Percentiles rank a stretch among this genome's conserved stretches.
These are phyloP conservation scores for Megaceryle torquata DNA, from an alignment of 2,113 vertebrate genomes.

Conservation along the genomic window DNA sequence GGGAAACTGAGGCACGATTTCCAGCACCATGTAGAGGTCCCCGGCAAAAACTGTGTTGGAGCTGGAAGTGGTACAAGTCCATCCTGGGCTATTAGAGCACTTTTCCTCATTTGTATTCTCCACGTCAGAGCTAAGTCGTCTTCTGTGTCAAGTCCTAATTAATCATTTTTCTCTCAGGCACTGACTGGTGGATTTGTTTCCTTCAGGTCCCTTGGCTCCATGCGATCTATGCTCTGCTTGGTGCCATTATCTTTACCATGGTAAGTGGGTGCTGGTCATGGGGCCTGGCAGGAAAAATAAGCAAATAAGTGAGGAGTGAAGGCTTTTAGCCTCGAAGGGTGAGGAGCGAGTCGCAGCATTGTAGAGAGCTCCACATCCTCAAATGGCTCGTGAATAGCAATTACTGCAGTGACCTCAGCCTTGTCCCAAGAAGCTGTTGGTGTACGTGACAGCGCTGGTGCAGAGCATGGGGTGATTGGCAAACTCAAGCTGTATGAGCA, in stretches of 20 bases:
- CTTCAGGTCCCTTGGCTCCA: conserved; percentile 89
- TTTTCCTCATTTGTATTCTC: neutral
- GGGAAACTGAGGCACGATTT: neutral
- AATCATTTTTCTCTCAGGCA: neutral
- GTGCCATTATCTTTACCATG: conserved; percentile 89
- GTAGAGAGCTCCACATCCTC: neutral
- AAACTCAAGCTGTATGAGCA: neutral
- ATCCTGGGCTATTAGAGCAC: neutral
- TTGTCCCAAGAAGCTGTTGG: fast-evolving
- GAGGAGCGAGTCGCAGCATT: fast-evolving
- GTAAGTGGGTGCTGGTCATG: conserved; percentile 66
- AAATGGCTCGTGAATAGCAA: neutral
- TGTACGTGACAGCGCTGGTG: neutral
- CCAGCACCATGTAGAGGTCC: neutral
- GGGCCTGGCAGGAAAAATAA: neutral
- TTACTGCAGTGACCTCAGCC: neutral
- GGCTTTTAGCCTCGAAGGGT: neutral
- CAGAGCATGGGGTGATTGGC: neutral
- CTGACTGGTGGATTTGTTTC: neutral
- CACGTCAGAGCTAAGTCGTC: neutral
- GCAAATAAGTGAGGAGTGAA: neutral
- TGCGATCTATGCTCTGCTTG: conserved; percentile 80
- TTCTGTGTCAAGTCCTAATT: neutral
- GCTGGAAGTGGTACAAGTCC: neutral
- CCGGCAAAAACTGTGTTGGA: neutral